A percentile compares a stretch with the other conserved stretches of the same genome.
Evolutionary conservation across 2,113 vertebrate genomes (phyloP).

Genomic region (Chloropsis cyanopogon): DNA sequence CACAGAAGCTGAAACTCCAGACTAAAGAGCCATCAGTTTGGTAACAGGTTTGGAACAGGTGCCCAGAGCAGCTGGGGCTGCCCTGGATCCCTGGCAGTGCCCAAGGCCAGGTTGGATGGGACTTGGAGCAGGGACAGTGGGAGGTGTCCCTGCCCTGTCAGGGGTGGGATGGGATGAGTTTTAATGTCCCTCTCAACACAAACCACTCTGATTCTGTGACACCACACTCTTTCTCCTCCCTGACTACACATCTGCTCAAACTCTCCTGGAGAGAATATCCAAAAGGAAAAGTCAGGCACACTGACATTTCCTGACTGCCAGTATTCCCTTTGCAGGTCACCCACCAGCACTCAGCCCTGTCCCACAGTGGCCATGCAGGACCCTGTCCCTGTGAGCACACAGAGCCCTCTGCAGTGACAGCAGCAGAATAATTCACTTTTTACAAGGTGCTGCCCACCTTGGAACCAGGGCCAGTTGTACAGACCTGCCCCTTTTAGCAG

Average conservation of each 20-base stretch:
- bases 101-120: neutral
- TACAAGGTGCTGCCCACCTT: neutral
- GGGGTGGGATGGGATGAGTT: neutral
- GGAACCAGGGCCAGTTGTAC: neutral
- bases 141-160: neutral
- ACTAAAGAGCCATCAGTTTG: neutral
- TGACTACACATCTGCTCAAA: neutral
- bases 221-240: neutral
- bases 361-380: accelerated
- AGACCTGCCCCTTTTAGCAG: neutral
- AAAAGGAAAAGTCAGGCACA: neutral
- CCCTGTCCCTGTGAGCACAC: neutral
- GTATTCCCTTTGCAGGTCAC: neutral
- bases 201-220: neutral
- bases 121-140: neutral
- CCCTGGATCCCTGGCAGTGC: neutral
- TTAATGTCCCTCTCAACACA: neutral
- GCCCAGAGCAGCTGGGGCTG: neutral
- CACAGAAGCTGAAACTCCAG: neutral
- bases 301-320: neutral
- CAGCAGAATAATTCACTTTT: neutral
- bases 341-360: neutral
- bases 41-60: neutral
- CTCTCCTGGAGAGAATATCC: neutral
- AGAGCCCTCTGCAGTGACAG: neutral